These are phyloP conservation scores for Cataglyphis cursor DNA, from an alignment of 2,888 invertebrate species.

Conservation along the genomic window DNA sequence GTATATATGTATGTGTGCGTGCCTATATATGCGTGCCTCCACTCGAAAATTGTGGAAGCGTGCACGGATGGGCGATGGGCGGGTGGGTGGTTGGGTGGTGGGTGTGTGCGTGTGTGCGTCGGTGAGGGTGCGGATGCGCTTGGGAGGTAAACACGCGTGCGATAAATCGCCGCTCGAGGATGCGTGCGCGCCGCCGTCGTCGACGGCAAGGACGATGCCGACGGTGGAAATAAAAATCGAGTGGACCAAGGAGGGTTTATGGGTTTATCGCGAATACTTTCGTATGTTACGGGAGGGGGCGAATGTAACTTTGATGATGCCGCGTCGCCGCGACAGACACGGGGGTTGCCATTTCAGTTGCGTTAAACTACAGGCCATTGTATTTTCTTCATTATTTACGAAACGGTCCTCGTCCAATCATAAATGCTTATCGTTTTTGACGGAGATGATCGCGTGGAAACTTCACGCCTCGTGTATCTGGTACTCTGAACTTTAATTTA, in stretches of 20 bases:
- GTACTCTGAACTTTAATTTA: slow-evolving; percentile 48
- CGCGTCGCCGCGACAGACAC: background rate
- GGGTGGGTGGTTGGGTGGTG: slow-evolving; percentile 1
- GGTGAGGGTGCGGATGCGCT: background rate
- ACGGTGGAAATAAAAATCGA: slow-evolving; percentile 25
- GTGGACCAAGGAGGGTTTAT: slow-evolving; percentile 22
- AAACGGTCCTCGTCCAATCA: slow-evolving; percentile 16
- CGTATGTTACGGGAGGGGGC: background rate
- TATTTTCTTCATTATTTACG: slow-evolving; percentile 19
- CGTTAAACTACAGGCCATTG: background rate
- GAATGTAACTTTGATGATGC: slow-evolving; percentile 18
- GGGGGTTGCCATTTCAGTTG: background rate
- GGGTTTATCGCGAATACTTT: slow-evolving; percentile 22
- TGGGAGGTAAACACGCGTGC: slow-evolving; percentile 53
- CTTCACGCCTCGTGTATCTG: slow-evolving; percentile 54
- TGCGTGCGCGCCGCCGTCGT: slow-evolving; percentile 11
- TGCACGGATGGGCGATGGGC: slow-evolving; percentile 14
- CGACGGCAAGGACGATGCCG: background rate
- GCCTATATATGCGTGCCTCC: slow-evolving; percentile 36
- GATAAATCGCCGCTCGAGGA: slow-evolving; percentile 53
- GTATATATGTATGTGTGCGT: background rate
- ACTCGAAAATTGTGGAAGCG: slow-evolving; percentile 50
- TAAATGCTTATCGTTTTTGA: slow-evolving; percentile 46
- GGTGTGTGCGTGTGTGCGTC: slow-evolving; percentile 25
- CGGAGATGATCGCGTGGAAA: slow-evolving; percentile 39